Evolutionary conservation across 53 echinoderm and acorn worm genomes (phyloP), one percentile per base, ranked within the genome.

Genomic region (Henricia sp.): DNA sequence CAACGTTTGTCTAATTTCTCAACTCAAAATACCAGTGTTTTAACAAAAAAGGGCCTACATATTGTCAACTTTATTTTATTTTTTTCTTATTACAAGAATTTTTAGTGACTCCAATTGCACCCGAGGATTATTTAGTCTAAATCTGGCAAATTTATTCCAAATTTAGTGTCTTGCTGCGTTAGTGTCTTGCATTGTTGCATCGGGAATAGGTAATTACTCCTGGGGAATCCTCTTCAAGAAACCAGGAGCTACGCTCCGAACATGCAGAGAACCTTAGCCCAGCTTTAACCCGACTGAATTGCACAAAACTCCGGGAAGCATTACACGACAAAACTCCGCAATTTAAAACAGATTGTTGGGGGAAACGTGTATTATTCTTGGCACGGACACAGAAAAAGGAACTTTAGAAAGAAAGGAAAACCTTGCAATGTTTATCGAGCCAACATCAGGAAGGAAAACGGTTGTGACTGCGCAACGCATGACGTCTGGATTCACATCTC

Each of bases 311-410:
- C 37, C 62, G 33, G 48, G 52, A 46, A 80, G 48, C 80, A 80
- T 80, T 80, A 80, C 80, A 63, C 64, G 80, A 63, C 80, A 80
- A 80, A 78, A 75, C 27, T 34, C 60, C 17, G 33, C 80, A 63
- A 80, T 80, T 63, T 20, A 29, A 80, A 80, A 64, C 80, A 80
- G 80, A 64, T 63, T 73, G 1, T 6, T 20, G 26, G 46, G 64
- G 52, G 50, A 63, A 80, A 48, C 64, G 46, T 64, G 62, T 44
- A 80, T 64, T 80, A 80, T 80, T n/a, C 32, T 44, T 80, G 52
- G 67, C 39, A 46, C 8, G 14, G 14, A 46, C 48, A 14, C 8
- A 46, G 48, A 14, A 8, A 46, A 46, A 46, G 19, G 12, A 16
- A 67, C 0, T 67, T 17, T 30, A 11, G 73, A 24, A 33, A 39